These are phyloP conservation scores for Poeciliopsis prolifica DNA, from an alignment of 2,113 vertebrate genomes.

Conservation along the genomic window DNA sequence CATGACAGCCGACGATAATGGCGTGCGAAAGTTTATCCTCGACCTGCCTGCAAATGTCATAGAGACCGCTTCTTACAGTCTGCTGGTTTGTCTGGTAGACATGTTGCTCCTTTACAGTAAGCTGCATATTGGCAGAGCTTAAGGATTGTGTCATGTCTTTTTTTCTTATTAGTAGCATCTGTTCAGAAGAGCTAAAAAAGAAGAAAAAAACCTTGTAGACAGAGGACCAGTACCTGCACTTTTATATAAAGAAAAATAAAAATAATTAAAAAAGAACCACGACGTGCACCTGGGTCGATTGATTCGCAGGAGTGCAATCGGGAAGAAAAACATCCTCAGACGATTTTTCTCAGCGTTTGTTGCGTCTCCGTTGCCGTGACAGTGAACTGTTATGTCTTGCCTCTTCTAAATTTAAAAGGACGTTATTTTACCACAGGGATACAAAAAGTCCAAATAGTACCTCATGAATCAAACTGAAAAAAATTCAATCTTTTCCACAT, in stretches of 20 bases:
- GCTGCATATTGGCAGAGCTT: neutral
- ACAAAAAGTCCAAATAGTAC: neutral
- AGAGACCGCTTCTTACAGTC: conserved; percentile 4
- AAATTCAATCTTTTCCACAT: neutral
- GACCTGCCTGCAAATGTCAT: neutral
- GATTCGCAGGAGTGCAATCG: conserved; percentile 14
- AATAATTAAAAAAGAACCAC: neutral
- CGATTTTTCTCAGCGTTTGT: conserved; percentile 15
- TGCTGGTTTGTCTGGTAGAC: conserved; percentile 5
- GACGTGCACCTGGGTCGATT: conserved; percentile 30
- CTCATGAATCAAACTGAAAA: neutral
- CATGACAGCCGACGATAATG: neutral
- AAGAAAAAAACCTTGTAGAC: conserved; percentile 34
- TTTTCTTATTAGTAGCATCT: neutral
- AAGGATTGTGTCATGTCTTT: conserved; percentile 9
- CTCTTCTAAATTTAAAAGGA: conserved; percentile 8
- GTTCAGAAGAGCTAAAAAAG: conserved; percentile 21
- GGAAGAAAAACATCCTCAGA: conserved; percentile 25
- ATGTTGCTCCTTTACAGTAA: conserved; percentile 2
- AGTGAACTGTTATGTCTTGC: neutral
- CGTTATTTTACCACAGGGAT: conserved; percentile 3
- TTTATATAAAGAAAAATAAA: conserved; percentile 1
- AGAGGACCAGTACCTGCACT: neutral
- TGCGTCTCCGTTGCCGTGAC: conserved; percentile 15
- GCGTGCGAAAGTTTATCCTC: neutral